Percentiles rank a stretch among this genome's conserved stretches.
These are phyloP conservation scores for Hyaena hyaena DNA, from an alignment of 2,113 vertebrate species.

Conservation along the genomic window DNA sequence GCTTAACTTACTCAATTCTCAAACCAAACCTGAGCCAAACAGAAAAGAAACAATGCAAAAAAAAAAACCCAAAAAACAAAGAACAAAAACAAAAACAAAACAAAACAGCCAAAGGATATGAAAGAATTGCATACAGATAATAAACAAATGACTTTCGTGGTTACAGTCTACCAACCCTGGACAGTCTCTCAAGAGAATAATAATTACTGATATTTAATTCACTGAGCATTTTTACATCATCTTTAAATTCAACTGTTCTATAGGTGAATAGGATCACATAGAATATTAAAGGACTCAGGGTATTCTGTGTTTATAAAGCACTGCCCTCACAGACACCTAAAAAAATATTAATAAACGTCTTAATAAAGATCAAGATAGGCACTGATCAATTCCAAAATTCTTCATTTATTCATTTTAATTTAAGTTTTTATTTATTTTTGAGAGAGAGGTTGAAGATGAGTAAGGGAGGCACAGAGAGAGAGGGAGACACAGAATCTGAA, in stretches of 20 bases:
- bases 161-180: neutral
- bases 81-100: no score
- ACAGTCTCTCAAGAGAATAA: neutral
- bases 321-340: neutral
- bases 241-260: neutral
- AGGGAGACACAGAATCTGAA: no score
- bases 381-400: neutral
- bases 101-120: neutral
- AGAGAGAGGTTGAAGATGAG: no score
- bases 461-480: no score
- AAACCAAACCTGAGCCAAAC: constrained; percentile 40
- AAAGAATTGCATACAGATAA: neutral
- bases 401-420: neutral
- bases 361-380: neutral
- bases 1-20: constrained; percentile 43
- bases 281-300: neutral
- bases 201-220: neutral
- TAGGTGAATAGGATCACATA: neutral
- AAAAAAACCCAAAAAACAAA: neutral
- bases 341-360: neutral
- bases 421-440: no score
- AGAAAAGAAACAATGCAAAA: constrained; percentile 36
- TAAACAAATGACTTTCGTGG: neutral
- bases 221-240: neutral
- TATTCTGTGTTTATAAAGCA: neutral